Evolutionary conservation across 2,113 vertebrate genomes (phyloP).

Genomic region (Mixornis gularis): DNA sequence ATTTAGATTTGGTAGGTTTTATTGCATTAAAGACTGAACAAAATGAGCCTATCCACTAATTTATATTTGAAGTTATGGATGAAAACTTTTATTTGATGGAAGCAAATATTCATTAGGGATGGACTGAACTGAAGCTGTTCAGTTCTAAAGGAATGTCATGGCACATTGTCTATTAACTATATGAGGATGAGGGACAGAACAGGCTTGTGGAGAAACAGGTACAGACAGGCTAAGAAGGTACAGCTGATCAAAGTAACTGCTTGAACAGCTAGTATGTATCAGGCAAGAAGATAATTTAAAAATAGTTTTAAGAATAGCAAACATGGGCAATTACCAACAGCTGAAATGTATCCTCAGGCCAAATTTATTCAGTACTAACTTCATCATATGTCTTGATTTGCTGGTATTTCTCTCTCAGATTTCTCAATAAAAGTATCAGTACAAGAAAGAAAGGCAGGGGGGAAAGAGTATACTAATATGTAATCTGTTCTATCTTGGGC

Average conservation of each 20-base stretch:
- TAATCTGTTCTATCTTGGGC: background rate
- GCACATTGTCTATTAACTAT: background rate
- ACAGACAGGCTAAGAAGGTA: accelerated
- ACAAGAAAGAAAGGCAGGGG: background rate
- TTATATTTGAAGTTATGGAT: background rate
- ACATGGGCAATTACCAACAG: background rate
- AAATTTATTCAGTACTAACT: background rate
- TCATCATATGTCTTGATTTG: background rate
- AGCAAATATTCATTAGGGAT: background rate
- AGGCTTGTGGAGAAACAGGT: background rate
- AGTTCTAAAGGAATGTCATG: background rate
- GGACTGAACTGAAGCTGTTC: background rate
- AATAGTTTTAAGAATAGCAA: background rate
- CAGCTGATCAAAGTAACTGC: background rate
- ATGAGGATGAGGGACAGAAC: background rate
- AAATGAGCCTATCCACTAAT: background rate
- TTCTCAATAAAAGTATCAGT: background rate
- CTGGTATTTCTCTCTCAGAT: background rate
- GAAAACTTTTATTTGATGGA: background rate
- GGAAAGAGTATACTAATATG: background rate
- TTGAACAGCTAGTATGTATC: background rate
- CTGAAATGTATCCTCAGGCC: background rate
- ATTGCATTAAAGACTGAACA: background rate
- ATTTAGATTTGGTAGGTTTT: background rate
- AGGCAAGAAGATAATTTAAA: background rate